Conservation (phyloP, 2,797 vertebrate genomes). For the Lateolabrax maculatus region DNA sequence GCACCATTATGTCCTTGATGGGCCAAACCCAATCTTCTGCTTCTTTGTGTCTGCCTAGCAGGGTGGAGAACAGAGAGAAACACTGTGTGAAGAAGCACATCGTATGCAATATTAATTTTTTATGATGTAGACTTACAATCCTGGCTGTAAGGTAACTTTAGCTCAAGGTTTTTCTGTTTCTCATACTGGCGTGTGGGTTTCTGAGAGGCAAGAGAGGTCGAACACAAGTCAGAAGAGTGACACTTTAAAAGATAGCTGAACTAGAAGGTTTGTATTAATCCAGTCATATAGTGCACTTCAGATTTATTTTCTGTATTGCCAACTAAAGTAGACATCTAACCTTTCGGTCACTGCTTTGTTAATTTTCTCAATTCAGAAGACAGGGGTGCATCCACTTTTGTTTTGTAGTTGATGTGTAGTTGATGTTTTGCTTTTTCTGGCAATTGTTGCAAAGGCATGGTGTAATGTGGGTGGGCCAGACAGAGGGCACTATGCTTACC, state of each 20-base stretch:
- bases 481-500: slow-evolving; percentile 41
- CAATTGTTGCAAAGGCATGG: slow-evolving; percentile 29
- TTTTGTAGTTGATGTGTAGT: slow-evolving; percentile 37
- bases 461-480: slow-evolving; percentile 29
- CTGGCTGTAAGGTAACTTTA: slow-evolving; percentile 35
- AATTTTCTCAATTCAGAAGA: slow-evolving; percentile 36
- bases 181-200: slow-evolving; percentile 22
- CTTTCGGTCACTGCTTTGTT: slow-evolving; percentile 35
- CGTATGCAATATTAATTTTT: slow-evolving; percentile 56
- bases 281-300: not conserved
- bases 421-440: slow-evolving; percentile 30
- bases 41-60: slow-evolving; percentile 75
- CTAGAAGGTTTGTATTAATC: slow-evolving; percentile 19
- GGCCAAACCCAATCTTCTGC: slow-evolving; percentile 78
- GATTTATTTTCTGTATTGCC: slow-evolving; percentile 15
- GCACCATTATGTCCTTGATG: slow-evolving; percentile 80
- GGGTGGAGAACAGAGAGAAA: slow-evolving; percentile 56
- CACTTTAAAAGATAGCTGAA: slow-evolving; percentile 40
- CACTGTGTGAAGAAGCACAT: slow-evolving; percentile 45
- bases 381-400: slow-evolving; percentile 30
- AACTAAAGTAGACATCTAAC: slow-evolving; percentile 4
- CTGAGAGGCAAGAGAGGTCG: slow-evolving; percentile 34
- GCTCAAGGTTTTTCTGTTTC: slow-evolving; percentile 18
- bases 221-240: slow-evolving; percentile 34
- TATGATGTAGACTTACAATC: slow-evolving; percentile 24